phyloP scores from a whole-genome alignment of 2,113 vertebrate genomes.

The Cinclus cinclus region DNA sequence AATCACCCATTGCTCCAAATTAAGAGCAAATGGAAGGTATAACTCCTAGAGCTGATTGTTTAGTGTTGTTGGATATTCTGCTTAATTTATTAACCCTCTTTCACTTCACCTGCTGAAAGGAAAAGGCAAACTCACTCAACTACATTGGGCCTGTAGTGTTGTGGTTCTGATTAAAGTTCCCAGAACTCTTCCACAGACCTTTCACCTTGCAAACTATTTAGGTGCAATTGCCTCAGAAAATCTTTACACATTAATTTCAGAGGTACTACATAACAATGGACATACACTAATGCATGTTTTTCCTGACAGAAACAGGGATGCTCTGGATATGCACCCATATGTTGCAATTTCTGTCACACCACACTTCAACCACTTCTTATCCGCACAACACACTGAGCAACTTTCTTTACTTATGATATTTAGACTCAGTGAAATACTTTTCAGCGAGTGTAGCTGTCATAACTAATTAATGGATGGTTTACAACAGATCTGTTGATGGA shows the following conservation, averaged over 20 bases:
- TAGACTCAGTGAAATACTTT: background rate
- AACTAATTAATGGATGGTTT: background rate
- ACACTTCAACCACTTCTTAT: background rate
- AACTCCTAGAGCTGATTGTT: background rate
- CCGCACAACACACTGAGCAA: background rate
- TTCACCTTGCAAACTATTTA: background rate
- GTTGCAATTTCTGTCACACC: background rate
- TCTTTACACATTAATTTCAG: background rate
- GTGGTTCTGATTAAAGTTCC: background rate
- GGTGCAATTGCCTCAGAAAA: background rate
- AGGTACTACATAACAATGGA: background rate
- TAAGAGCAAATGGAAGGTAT: background rate
- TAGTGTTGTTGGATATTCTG: background rate
- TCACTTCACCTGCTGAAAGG: background rate
- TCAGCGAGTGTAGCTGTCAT: background rate
- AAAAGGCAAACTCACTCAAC: background rate
- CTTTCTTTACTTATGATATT: background rate
- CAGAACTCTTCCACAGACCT: background rate
- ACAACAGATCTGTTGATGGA: background rate
- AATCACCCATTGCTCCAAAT: background rate
- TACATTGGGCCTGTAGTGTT: background rate
- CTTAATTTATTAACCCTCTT: background rate
- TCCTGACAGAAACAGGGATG: background rate
- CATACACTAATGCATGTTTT: accelerated
- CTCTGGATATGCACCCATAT: background rate